Conservation (phyloP, 2,888 invertebrate species). For the Gymnoscelis rufifasciata region DNA sequence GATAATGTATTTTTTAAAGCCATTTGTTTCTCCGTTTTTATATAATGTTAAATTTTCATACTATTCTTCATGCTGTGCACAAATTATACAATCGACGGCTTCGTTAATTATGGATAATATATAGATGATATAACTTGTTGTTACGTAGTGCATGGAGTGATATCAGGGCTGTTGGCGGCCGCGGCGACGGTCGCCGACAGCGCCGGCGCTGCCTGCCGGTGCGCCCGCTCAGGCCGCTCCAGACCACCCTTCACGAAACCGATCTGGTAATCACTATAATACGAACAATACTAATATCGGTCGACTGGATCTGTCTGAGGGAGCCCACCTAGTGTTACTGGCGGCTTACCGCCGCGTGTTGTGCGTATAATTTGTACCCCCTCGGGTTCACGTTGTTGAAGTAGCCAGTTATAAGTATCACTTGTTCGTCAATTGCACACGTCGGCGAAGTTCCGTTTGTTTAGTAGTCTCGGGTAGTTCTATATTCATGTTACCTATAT, state of each 20-base stretch:
- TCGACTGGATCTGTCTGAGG: conserved; percentile 17
- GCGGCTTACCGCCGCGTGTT: conserved; percentile 46
- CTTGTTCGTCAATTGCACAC: conserved; percentile 79
- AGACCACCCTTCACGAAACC: conserved; percentile 3
- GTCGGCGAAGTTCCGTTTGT: conserved; percentile 69
- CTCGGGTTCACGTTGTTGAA: conserved; percentile 70
- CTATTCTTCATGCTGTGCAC: conserved; percentile 74
- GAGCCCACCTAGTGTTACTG: conserved; percentile 16
- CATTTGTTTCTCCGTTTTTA: conserved; percentile 73
- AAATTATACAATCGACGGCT: conserved; percentile 62
- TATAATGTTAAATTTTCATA: conserved; percentile 70
- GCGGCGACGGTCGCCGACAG: not conserved
- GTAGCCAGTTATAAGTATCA: conserved; percentile 74
- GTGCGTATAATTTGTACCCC: conserved; percentile 58
- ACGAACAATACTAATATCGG: conserved; percentile 6
- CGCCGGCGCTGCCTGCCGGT: not conserved
- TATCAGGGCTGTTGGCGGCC: conserved; percentile 42
- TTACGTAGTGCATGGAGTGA: conserved; percentile 57
- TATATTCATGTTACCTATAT: conserved; percentile 41
- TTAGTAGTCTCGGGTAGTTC: conserved; percentile 56
- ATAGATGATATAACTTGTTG: conserved; percentile 60
- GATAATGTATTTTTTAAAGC: conserved; percentile 76
- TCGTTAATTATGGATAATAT: conserved; percentile 46
- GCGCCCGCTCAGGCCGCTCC: conserved; percentile 10
- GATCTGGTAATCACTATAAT: conserved; percentile 6